These are phyloP conservation scores for Tuta absoluta DNA, from an alignment of 2,888 invertebrate species.

Conservation along the genomic window DNA sequence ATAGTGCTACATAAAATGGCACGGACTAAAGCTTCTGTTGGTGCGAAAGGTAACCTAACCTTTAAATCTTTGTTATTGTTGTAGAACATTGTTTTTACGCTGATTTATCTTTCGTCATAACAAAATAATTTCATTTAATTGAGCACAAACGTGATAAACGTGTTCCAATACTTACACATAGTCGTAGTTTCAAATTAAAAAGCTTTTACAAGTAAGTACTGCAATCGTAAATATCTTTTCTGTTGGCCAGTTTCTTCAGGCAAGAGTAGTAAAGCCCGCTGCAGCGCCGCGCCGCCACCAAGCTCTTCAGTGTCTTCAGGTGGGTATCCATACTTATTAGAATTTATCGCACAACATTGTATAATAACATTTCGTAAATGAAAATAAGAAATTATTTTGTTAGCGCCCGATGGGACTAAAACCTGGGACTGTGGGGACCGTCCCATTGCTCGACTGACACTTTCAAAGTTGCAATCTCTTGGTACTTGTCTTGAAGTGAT, in stretches of 20 bases:
- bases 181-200: too few species aligned
- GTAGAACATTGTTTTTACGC: not conserved
- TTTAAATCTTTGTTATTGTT: not conserved
- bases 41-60: slow-evolving; percentile 58
- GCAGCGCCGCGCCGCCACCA: slow-evolving; percentile 52
- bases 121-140: too few species aligned
- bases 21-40: slow-evolving; percentile 65
- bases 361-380: too few species aligned
- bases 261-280: slow-evolving; percentile 71
- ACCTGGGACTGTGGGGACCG: too few species aligned
- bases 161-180: too few species aligned
- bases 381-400: too few species aligned
- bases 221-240: not conserved
- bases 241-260: slow-evolving; percentile 59
- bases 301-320: slow-evolving; percentile 44
- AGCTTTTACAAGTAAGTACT: too few species aligned
- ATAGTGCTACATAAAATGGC: slow-evolving; percentile 41
- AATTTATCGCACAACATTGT: not conserved
- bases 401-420: too few species aligned
- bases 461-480: too few species aligned
- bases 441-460: too few species aligned
- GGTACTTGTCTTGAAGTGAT: too few species aligned
- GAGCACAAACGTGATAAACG: too few species aligned
- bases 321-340: slow-evolving; percentile 28
- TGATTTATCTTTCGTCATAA: not conserved